Percentiles rank a stretch among this genome's conserved stretches.
These are phyloP conservation scores for Balearica regulorum DNA, from an alignment of 2,797 vertebrate genomes.

Conservation along the genomic window DNA sequence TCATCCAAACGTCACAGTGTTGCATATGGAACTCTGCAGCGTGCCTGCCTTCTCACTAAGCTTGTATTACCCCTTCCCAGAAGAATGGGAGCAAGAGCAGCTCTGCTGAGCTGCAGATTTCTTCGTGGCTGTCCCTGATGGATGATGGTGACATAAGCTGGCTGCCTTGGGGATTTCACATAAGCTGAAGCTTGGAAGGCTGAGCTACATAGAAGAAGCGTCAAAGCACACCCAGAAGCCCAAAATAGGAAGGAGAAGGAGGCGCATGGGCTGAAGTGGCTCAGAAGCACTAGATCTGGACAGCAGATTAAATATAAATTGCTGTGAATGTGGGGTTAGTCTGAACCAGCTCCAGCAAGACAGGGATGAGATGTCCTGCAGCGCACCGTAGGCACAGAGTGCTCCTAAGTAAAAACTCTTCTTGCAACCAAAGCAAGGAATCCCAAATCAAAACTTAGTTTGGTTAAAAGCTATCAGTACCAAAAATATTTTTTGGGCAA, in stretches of 20 bases:
- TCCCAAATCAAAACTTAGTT: not conserved
- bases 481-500: not conserved
- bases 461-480: not conserved
- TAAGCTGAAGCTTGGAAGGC: conserved; percentile 56
- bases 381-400: not conserved
- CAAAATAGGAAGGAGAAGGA: conserved; percentile 5
- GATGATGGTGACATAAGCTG: conserved; percentile 57
- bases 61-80: not conserved
- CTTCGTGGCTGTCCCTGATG: conserved; percentile 18
- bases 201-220: not conserved
- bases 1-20: not conserved
- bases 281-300: conserved; percentile 38
- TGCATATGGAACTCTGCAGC: not conserved
- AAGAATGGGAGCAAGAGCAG: not conserved
- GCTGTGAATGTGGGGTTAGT: not conserved
- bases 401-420: not conserved
- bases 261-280: not conserved
- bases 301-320: conserved; percentile 52
- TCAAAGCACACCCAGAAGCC: conserved; percentile 19
- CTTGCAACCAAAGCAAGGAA: not conserved
- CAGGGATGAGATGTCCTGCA: not conserved
- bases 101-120: conserved; percentile 1
- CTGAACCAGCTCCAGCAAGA: not conserved
- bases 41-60: not conserved
- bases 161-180: conserved; percentile 37